A percentile compares a stretch with the other conserved stretches of the same genome.
Conservation (phyloP, 2,888 invertebrate species). For the Prosopocoilus inquinatus region DNA sequence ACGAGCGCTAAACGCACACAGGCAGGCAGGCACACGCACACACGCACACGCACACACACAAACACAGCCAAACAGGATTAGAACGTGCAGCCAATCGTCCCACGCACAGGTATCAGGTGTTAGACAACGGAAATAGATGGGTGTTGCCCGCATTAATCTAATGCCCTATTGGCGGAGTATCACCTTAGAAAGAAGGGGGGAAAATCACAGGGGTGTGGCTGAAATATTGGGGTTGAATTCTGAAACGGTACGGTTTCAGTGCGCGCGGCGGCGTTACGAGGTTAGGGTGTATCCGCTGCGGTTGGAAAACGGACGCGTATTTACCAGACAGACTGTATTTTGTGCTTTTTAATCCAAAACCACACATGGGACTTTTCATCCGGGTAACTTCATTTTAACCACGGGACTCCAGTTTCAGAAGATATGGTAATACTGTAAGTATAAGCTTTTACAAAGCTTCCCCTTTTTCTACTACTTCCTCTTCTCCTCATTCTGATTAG, state of each 20-base stretch:
- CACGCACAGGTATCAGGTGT: conserved; percentile 40
- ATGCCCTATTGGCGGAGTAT: conserved; percentile 34
- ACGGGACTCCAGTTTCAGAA: conserved; percentile 26
- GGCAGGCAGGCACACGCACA: background rate
- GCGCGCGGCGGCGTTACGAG: conserved; percentile 36
- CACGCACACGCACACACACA: background rate
- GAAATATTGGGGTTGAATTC: conserved; percentile 31
- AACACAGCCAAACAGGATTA: background rate
- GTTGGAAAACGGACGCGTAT: conserved; percentile 3
- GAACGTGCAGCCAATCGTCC: conserved; percentile 32
- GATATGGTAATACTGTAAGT: conserved; percentile 52
- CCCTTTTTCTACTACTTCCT: too few relatives aligned
- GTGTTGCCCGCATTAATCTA: conserved; percentile 25
- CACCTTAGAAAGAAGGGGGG: conserved; percentile 35
- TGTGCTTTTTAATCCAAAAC: too few relatives aligned
- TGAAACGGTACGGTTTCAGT: conserved; percentile 33
- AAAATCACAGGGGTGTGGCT: conserved; percentile 35
- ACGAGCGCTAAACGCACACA: background rate
- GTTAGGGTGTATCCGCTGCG: conserved; percentile 32
- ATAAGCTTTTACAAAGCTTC: conserved; percentile 16
- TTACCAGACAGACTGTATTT: conserved; percentile 4
- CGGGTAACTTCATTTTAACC: too few relatives aligned
- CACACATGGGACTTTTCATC: too few relatives aligned
- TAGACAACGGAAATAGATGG: conserved; percentile 39
- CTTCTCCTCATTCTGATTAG: too few relatives aligned